Base-by-base conservation (phyloP, 2,113 vertebrate species). In the Syngnathus floridae region DNA sequence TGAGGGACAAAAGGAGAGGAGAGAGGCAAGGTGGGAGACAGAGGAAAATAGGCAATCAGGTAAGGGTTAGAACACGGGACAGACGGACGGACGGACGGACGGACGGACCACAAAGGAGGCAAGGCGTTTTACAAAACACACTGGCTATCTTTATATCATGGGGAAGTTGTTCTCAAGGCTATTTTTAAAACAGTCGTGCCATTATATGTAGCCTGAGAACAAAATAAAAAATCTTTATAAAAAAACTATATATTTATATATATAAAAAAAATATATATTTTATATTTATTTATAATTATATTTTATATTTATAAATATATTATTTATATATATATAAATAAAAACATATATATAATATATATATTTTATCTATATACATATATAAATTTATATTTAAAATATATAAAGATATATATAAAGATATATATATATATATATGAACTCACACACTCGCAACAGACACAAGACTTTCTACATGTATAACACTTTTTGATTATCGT, bases 11-110 rank as follows among this genome's bases (percentile, higher is more conserved):
- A 41, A 76, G 78, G 72, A 71, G 67, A 77, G 79, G 73, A 79
- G 67, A 73, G 71, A 79, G 77, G 72, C 52, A 64, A 81, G 73
- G 75, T 82, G 79, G 78, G 80, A 82, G 81, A 76, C 81, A 85
- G 76, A 71, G 77, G 78, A 74, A 72, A 75, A 87, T 71, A 83
- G 71, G 69, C 59, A 76, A 76, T 80, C 83, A 84, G 80, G 82
- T 75, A 78, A 83, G 79, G 82, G 74, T 84, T 79, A 87, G 83
- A 72, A 82, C 82, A 71, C 26, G 26, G 26, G 26, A 31, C 26
- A 31, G 26, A 31, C 26, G 64, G 63, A 31, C 26, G 21, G 79
- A 86, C 76, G 77, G 72, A 82, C 67, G 64, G 63, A 31, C 26
- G 21, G 79, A 86, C 76, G 77, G 72, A 82, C 67, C 66, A 84